Percentiles rank a stretch among this genome's conserved stretches.
These are phyloP conservation scores for Larimichthys polyactis DNA, from an alignment of 2,113 vertebrate species.

Conservation along the genomic window DNA sequence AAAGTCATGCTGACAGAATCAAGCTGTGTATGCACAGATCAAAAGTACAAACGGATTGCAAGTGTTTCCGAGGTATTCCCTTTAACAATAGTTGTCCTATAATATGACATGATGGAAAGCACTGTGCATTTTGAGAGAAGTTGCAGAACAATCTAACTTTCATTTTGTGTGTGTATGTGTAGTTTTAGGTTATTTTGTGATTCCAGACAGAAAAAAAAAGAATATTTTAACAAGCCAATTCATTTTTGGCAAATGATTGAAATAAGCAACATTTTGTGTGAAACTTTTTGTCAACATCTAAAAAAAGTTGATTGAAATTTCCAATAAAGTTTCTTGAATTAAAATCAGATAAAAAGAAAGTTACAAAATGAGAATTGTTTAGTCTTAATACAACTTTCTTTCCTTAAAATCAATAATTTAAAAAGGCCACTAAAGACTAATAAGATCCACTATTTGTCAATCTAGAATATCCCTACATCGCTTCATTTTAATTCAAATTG, in stretches of 20 bases:
- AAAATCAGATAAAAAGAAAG: not conserved
- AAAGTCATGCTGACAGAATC: not conserved
- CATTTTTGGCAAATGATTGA: conserved; percentile 23
- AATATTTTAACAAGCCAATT: not conserved
- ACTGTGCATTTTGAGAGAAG: not conserved
- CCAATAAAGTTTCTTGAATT: not conserved
- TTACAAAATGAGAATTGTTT: not conserved
- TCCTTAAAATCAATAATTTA: conserved; percentile 8
- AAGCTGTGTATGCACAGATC: conserved; percentile 18
- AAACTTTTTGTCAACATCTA: not conserved
- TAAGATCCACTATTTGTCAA: not conserved
- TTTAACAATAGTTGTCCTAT: conserved; percentile 19
- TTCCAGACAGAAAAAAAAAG: not conserved
- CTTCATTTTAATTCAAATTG: conserved; percentile 8
- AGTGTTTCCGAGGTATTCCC: conserved; percentile 20
- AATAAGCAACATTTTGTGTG: not conserved
- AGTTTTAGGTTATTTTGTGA: not conserved
- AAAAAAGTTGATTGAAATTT: conserved; percentile 23
- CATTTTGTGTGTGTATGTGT: not conserved
- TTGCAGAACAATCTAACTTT: not conserved
- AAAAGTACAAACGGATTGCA: not conserved
- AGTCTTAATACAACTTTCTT: not conserved
- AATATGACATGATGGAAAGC: conserved; percentile 28
- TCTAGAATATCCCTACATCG: not conserved
- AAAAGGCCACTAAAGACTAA: not conserved